Percentiles rank a stretch among this genome's conserved stretches.
phyloP scores from a whole-genome alignment of 2,888 invertebrate species.

The Aphrophora alni region DNA sequence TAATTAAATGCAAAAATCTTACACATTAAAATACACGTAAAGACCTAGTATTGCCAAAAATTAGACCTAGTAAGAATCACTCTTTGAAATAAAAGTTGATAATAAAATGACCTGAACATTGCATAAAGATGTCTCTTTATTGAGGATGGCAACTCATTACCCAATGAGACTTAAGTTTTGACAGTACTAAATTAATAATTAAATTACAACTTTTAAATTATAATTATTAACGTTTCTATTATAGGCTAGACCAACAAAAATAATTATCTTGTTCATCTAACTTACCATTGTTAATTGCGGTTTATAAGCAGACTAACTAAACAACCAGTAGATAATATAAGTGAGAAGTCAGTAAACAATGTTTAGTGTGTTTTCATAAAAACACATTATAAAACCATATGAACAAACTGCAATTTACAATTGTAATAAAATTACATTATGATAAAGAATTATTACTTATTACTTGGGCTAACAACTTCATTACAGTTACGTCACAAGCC shows the following conservation, averaged over 20 bases:
- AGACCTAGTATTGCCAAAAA: no score
- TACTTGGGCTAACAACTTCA: constrained; percentile 38
- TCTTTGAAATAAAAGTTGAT: no score
- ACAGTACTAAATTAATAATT: no score
- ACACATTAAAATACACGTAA: no score
- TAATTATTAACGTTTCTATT: no score
- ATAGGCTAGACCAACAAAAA: not conserved
- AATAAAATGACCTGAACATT: no score
- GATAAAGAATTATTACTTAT: constrained; percentile 35
- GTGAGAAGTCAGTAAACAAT: not conserved
- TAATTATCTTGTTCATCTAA: not conserved
- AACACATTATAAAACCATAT: not conserved
- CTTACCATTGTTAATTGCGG: not conserved
- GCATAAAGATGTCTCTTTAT: no score
- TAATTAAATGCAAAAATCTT: no score
- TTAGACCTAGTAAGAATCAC: no score
- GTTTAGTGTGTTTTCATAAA: not conserved
- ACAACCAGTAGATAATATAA: not conserved
- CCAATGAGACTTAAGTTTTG: no score
- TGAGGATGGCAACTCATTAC: no score
- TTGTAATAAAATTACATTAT: constrained; percentile 34
- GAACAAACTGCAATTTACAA: not conserved
- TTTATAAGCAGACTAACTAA: not conserved
- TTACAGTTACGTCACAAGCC: constrained; percentile 37
- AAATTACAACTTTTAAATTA: no score